Conservation (phyloP, 2,113 vertebrate species). For the Apistogramma diplotaenia region DNA sequence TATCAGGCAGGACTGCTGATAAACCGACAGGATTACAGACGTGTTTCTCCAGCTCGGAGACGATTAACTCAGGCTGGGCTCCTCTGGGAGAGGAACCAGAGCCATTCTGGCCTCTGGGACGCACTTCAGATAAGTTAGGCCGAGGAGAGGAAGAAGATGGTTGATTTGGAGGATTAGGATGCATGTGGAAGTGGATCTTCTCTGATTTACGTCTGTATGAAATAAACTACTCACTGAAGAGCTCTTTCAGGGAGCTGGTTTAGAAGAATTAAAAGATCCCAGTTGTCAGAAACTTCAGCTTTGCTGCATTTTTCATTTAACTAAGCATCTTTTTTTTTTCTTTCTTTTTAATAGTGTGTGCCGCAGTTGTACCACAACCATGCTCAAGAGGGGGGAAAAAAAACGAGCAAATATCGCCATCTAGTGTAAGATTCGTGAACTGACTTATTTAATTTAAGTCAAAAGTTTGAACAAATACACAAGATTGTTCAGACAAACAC, state of each 20-base stretch:
- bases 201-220: constrained; percentile 4
- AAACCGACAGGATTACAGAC: constrained; percentile 71
- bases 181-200: constrained; percentile 22
- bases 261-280: background rate
- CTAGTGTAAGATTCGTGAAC: constrained; percentile 21
- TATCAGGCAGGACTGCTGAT: constrained; percentile 57
- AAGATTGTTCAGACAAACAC: background rate
- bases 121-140: constrained; percentile 59
- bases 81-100: constrained; percentile 65
- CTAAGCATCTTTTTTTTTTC: background rate
- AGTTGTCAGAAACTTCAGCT: background rate
- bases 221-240: background rate
- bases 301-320: background rate
- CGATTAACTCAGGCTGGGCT: constrained; percentile 58
- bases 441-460: background rate
- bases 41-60: constrained; percentile 46
- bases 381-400: background rate
- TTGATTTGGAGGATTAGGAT: constrained; percentile 47
- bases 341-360: background rate
- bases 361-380: background rate
- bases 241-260: background rate
- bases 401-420: constrained; percentile 25
- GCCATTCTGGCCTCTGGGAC: constrained; percentile 52
- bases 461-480: background rate
- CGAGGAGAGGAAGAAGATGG: constrained; percentile 42